Conservation (phyloP, 2,113 vertebrate genomes). For the Lamprotornis superbus region DNA sequence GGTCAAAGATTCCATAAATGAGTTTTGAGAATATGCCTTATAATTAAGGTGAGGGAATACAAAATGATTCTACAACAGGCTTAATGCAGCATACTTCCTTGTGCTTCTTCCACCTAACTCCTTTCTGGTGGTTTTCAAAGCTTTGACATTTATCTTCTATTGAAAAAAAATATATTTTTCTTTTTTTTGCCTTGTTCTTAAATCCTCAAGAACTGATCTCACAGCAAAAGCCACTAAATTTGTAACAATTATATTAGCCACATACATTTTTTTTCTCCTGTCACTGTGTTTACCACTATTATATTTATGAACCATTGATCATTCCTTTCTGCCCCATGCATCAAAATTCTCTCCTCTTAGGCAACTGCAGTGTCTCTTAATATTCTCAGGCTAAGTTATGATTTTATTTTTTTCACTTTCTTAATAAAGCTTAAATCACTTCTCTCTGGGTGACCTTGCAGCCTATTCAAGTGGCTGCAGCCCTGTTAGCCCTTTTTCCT, state of each 20-base stretch:
- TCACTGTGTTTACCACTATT: constrained; percentile 30
- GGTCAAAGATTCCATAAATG: constrained; percentile 30
- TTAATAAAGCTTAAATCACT: constrained; percentile 7
- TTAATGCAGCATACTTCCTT: neutral
- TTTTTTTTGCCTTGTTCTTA: neutral
- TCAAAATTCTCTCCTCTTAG: neutral
- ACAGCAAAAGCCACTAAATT: constrained; percentile 22
- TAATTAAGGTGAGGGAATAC: neutral
- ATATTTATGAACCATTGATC: constrained; percentile 39
- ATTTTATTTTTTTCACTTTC: neutral
- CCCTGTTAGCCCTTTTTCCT: neutral
- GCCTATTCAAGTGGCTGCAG: neutral
- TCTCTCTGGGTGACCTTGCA: neutral
- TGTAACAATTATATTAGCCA: constrained; percentile 49
- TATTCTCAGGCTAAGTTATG: neutral
- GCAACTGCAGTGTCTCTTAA: neutral
- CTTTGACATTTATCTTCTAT: neutral
- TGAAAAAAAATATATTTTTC: neutral
- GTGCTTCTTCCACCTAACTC: neutral
- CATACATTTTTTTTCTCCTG: constrained; percentile 26
- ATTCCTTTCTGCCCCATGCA: constrained; percentile 10
- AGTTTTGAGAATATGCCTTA: neutral
- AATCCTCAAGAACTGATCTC: constrained; percentile 12
- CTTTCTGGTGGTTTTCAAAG: neutral
- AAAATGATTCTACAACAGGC: neutral